A percentile compares a stretch with the other conserved stretches of the same genome.
Conservation (phyloP, 1,140 invertebrate genomes). For the Cherax quadricarinatus region DNA sequence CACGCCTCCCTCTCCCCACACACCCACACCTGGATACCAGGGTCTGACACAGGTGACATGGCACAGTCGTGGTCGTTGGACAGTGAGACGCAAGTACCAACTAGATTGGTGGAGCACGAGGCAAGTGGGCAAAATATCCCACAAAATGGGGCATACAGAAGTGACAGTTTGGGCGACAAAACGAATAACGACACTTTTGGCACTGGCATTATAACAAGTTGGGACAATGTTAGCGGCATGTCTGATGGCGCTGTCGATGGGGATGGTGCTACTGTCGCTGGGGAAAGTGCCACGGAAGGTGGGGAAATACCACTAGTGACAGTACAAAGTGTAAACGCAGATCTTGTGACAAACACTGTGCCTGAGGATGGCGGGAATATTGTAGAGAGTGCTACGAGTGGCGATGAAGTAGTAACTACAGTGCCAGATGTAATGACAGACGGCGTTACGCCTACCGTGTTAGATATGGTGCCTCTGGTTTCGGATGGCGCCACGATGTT, state of each 20-base stretch:
- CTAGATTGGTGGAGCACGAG: too few relatives aligned
- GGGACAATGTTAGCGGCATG: neutral
- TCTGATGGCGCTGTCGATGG: neutral
- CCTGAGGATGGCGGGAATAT: neutral
- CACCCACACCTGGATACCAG: too few relatives aligned
- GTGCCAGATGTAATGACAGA: neutral
- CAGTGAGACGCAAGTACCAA: neutral
- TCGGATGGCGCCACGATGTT: neutral
- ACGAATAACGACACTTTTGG: neutral
- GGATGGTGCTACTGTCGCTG: neutral
- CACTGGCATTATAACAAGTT: neutral
- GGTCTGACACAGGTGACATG: too few relatives aligned
- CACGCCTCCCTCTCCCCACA: too few relatives aligned
- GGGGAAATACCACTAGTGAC: too few relatives aligned
- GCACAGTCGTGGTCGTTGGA: neutral
- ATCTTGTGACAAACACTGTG: neutral
- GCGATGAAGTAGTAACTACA: neutral
- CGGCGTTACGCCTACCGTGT: too few relatives aligned
- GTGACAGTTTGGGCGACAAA: too few relatives aligned
- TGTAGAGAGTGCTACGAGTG: neutral
- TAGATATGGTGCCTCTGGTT: too few relatives aligned
- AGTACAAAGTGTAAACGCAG: neutral
- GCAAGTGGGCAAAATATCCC: too few relatives aligned
- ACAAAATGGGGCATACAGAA: too few relatives aligned
- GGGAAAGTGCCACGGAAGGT: too few relatives aligned